Evolutionary conservation across 2,113 vertebrate genomes (phyloP).

Genomic region (Otis tarda): DNA sequence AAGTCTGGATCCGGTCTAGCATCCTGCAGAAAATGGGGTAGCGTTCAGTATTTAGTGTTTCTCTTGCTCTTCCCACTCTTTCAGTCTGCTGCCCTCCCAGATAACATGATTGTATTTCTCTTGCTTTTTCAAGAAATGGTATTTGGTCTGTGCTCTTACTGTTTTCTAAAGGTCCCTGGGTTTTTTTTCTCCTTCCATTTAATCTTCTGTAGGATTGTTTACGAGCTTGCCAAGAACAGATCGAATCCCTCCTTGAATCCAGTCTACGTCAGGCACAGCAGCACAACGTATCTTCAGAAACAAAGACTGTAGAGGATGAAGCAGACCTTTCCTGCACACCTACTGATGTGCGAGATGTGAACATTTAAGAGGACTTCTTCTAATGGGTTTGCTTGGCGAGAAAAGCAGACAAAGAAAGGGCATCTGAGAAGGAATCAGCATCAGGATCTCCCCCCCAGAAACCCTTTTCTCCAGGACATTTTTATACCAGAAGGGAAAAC

Average conservation of each 20-base stretch:
- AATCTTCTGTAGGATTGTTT: conserved; percentile 87
- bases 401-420: conserved; percentile 50
- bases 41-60: accelerated
- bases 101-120: not conserved
- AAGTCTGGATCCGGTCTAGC: not conserved
- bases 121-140: not conserved
- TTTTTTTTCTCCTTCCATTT: conserved; percentile 22
- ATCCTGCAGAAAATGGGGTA: not conserved
- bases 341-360: conserved; percentile 94
- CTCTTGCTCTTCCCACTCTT: not conserved
- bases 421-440: conserved; percentile 60
- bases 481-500: conserved; percentile 74
- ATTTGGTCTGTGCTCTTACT: not conserved
- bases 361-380: conserved; percentile 84
- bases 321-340: conserved; percentile 93
- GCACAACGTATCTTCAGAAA: conserved; percentile 81
- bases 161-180: conserved; percentile 29
- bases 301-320: conserved; percentile 89
- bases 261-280: conserved; percentile 94
- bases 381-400: conserved; percentile 58
- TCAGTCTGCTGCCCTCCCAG: not conserved
- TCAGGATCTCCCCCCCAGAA: conserved; percentile 59
- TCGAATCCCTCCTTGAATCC: conserved; percentile 93
- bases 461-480: conserved; percentile 67
- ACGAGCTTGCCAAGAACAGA: conserved; percentile 98